These are phyloP conservation scores for Temnothorax longispinosus DNA, from an alignment of 1,140 invertebrate species.

Conservation along the genomic window DNA sequence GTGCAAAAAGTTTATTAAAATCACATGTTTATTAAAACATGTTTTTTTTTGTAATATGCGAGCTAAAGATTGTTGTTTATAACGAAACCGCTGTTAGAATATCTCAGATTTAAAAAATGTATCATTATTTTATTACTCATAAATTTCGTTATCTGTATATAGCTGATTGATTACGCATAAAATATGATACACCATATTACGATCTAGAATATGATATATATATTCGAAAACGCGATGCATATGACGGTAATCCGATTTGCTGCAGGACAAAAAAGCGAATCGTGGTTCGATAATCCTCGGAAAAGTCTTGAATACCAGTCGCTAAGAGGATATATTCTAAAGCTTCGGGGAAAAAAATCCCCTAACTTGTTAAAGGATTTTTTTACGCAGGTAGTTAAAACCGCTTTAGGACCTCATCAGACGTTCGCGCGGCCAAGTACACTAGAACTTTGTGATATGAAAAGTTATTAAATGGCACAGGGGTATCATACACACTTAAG, in stretches of 20 bases:
- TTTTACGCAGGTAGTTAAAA: constrained; percentile 47
- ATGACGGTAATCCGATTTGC: constrained; percentile 37
- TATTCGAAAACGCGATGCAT: constrained; percentile 28
- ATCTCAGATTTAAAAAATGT: background rate
- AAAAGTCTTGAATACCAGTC: constrained; percentile 40
- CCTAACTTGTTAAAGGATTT: constrained; percentile 47
- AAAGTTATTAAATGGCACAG: constrained; percentile 28
- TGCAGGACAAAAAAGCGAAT: constrained; percentile 35
- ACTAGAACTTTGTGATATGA: constrained; percentile 5
- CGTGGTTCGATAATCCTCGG: background rate
- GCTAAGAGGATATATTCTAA: constrained; percentile 12
- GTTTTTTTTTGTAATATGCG: background rate
- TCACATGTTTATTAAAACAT: background rate
- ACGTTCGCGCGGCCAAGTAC: constrained; percentile 6
- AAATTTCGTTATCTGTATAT: background rate
- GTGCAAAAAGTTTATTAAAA: background rate
- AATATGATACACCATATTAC: background rate
- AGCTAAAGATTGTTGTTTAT: background rate
- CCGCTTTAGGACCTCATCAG: constrained; percentile 33
- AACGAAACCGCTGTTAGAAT: background rate
- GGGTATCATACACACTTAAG: background rate
- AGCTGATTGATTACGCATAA: background rate
- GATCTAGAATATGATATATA: background rate
- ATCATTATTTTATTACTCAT: background rate
- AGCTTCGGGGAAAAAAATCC: background rate